Base-by-base conservation (phyloP, 2,888 invertebrate genomes). In the Exocentrus adspersus region DNA sequence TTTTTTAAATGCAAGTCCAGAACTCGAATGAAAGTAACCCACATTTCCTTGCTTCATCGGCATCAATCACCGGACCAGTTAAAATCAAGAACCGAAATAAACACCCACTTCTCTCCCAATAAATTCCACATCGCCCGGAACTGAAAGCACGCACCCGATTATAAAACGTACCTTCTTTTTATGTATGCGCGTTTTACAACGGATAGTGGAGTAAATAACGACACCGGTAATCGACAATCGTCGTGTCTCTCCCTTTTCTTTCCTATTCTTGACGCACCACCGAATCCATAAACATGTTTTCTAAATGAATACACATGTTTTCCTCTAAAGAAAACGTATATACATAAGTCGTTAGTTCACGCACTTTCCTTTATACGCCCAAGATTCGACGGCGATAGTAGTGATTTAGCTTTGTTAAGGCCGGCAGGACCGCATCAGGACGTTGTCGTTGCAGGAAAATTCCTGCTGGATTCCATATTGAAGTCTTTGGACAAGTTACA, bases 221-320 rank as follows among this genome's bases (percentile, higher is more conserved):
- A 48, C 28, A 48, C 24, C 14, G 28, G 28, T 24, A 24, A 28
- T 48, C 48, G n/a, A n/a, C n/a, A n/a, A n/a, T n/a, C n/a, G n/a
- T n/a, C n/a, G n/a, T n/a, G 41, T 59, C 46, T 62, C 61, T 58
- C 41, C 62, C 67, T 57, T 65, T 65, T 57, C 64, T 59, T 62
- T 64, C 56, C 53, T 64, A 58, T 62, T 64, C 56, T 57, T 64
- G 62, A 45, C 54, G 51, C 60, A 46, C 51, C 20, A 42, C 32
- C 48, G 48, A 54, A 65, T 67, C 69, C 67, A 69, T 67, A 69
- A 69, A 69, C 58, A 69, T 66, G 69, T 69, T 69, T 69, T 69
- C 66, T 69, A 69, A 67, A 65, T 54, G 69, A 67, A 63, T 69
- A 69, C 67, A 69, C 69, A 67, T 67, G 69, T 69, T 67, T 64